A percentile compares a stretch with the other conserved stretches of the same genome.
Conservation (phyloP, 2,113 vertebrate genomes). For the Callorhinus ursinus region DNA sequence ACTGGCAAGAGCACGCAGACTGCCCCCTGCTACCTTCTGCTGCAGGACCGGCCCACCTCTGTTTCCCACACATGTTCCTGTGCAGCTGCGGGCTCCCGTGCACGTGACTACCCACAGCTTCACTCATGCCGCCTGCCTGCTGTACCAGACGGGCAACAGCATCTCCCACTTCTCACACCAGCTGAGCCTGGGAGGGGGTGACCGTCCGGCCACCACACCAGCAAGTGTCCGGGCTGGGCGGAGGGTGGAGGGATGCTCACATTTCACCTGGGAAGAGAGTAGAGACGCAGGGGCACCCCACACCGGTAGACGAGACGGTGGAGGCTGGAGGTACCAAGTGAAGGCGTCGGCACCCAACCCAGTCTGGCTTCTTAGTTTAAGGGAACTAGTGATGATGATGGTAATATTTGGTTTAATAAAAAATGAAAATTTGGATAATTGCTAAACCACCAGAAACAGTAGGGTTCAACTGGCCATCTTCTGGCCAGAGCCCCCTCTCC, state of each 20-base stretch:
- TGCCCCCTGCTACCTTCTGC: accelerated
- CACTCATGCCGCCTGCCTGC: background rate
- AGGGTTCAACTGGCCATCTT: background rate
- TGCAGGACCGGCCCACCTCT: background rate
- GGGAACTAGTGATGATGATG: background rate
- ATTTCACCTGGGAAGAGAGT: background rate
- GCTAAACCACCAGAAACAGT: background rate
- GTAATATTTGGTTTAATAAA: background rate
- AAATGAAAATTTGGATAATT: background rate
- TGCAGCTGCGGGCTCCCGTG: background rate
- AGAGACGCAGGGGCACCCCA: background rate
- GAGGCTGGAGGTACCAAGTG: background rate
- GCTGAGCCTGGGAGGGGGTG: background rate
- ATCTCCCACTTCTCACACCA: background rate
- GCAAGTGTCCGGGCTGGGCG: background rate
- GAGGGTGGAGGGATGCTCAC: background rate
- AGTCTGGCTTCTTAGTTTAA: background rate
- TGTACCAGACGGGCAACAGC: background rate
- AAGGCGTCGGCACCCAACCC: background rate
- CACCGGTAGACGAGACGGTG: accelerated
- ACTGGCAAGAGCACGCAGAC: too few relatives aligned
- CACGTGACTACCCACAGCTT: background rate
- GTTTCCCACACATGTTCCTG: background rate
- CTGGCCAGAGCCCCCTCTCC: background rate
- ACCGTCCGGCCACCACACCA: accelerated